Percentiles rank a stretch among this genome's conserved stretches.
Conservation (phyloP, 2,797 vertebrate species). For the Antrozous pallidus region DNA sequence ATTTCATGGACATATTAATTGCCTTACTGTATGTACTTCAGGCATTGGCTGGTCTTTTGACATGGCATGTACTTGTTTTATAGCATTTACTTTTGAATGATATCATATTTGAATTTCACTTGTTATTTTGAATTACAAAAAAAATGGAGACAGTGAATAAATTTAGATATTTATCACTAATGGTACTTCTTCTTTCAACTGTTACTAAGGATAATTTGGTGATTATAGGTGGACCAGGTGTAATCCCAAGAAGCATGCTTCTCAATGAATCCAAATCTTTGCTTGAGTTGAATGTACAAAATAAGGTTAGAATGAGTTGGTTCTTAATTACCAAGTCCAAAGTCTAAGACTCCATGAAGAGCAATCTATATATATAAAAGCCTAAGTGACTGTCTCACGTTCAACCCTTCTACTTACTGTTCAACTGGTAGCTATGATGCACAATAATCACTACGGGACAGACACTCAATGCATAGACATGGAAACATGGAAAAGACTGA, state of each 20-base stretch:
- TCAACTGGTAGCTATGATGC: no score
- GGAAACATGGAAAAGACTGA: no score
- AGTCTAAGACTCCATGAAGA: background rate
- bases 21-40: background rate
- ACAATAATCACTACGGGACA: no score
- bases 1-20: background rate
- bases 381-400: no score
- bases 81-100: background rate
- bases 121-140: slow-evolving; percentile 21
- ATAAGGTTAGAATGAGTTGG: background rate
- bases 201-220: slow-evolving; percentile 10
- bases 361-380: background rate
- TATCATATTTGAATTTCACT: slow-evolving; percentile 23
- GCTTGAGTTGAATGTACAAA: background rate
- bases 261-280: slow-evolving; percentile 27
- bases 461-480: no score
- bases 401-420: no score
- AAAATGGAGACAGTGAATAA: slow-evolving; percentile 5
- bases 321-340: background rate
- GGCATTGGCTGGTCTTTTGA: background rate
- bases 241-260: background rate
- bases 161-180: background rate
- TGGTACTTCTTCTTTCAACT: background rate
- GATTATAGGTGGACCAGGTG: background rate
- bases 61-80: background rate